Base-by-base conservation (phyloP, 1,140 invertebrate genomes). In the Oryctes rhinoceros region DNA sequence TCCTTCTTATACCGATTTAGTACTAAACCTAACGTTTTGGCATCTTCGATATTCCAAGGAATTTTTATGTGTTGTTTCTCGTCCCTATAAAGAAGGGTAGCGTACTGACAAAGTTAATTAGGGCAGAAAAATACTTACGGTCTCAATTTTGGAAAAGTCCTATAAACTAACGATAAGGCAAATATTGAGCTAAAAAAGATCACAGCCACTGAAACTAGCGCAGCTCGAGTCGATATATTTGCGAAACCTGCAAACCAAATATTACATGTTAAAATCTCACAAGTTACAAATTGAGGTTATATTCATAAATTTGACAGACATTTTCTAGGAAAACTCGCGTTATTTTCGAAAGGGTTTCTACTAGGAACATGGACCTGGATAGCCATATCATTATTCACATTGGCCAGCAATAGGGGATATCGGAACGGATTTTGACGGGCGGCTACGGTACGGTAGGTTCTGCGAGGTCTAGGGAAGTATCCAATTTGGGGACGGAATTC, bases 1-100 rank as follows among this genome's bases (percentile, higher is more conserved):
- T 95, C 93, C 79, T 98, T 96, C 89, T 98, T 99, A 87, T 99
- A 99, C 84, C 92, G 90, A 87, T 95, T 94, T 82, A 99, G 90
- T 49, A 99, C 93, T 87, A 92, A 91, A 81, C 98, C 98, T 76
- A 99, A 89, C 85, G 95, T 92, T 90, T 99, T 99, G 6, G 98
- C 98, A 90, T 99, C 97, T 87, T 99, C 96, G 83, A 99, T 95
- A 88, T 98, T 93, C 87, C 92, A 91, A 74, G 98, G 98, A 81
- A 99, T 89, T 89, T 97, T 98, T 80, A 99, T 92, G 89, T 97
- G 92, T 84, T 94, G 88, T 85, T 91, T 93, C 88, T 99, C 98
- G 86, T 96, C 89, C 79, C 98, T 99, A 89, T 85, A 94, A 94
- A 82, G 78, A 44, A 84, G 82, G 71, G 77, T 24, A 79, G 78